Percentiles rank a stretch among this genome's conserved stretches.
Evolutionary conservation across 2,797 vertebrate species (phyloP).

Genomic region (Mustela erminea): DNA sequence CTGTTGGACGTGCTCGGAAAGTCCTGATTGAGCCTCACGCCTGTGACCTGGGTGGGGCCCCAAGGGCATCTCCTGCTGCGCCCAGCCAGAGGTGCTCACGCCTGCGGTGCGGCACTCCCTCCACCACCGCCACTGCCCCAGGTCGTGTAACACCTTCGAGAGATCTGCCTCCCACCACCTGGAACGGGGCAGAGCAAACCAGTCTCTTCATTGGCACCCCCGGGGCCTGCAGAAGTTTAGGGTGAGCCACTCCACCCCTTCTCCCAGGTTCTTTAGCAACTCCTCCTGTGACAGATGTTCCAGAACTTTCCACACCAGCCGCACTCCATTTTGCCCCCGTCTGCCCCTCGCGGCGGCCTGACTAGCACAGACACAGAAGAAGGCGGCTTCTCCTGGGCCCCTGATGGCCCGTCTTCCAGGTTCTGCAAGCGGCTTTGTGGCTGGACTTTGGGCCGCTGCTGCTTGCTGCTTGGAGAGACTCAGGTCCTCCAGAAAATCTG

Average conservation of each 20-base stretch:
- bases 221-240: neutral
- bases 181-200: neutral
- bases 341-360: neutral
- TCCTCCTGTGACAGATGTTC: neutral
- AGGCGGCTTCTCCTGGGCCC: neutral
- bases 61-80: neutral
- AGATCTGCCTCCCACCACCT: fast-evolving
- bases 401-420: fast-evolving
- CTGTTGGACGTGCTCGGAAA: too few relatives aligned
- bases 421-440: fast-evolving
- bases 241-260: neutral
- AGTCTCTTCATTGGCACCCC: fast-evolving
- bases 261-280: neutral
- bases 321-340: neutral
- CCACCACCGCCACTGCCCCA: too few relatives aligned
- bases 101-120: fast-evolving
- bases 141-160: neutral
- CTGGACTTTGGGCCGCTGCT: neutral
- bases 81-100: fast-evolving
- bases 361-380: neutral
- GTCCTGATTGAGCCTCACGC: neutral
- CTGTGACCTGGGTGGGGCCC: neutral
- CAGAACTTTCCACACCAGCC: neutral
- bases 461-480: neutral
- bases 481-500: neutral